phyloP scores from a whole-genome alignment of 2,797 vertebrate genomes.

The Clarias pachynema region DNA sequence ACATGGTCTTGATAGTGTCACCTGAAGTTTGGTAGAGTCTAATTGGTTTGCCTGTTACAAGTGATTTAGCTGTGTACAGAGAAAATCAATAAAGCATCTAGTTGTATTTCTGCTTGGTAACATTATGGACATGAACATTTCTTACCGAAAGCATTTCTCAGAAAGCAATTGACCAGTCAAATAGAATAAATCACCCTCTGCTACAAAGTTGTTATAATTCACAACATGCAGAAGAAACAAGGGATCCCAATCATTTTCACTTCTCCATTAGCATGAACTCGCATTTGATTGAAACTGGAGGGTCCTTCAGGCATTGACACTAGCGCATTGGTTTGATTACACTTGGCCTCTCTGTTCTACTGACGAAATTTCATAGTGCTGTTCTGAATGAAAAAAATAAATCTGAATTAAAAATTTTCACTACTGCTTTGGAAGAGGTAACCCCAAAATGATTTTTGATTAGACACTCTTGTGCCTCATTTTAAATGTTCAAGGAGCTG shows the following conservation, averaged over 20 bases:
- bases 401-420: neutral
- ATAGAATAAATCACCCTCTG: neutral
- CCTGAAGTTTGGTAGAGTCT: too few relatives aligned
- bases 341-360: neutral
- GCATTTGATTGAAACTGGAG: conserved; percentile 40
- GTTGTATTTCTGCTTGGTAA: neutral
- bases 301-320: conserved; percentile 34
- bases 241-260: conserved; percentile 10
- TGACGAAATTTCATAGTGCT: neutral
- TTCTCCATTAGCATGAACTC: conserved; percentile 32
- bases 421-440: neutral
- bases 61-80: neutral
- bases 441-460: neutral
- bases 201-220: conserved; percentile 15
- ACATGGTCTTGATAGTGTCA: neutral
- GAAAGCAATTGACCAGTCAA: conserved; percentile 19
- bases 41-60: too few relatives aligned
- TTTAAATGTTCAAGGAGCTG: neutral
- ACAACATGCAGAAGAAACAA: conserved; percentile 21
- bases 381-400: neutral
- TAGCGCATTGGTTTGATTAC: conserved; percentile 42
- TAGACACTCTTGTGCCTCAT: neutral
- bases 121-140: neutral
- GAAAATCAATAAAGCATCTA: neutral
- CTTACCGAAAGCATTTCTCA: too few relatives aligned